A percentile compares a stretch with the other conserved stretches of the same genome.
These are phyloP conservation scores for Styela clava DNA, from an alignment of 23 tunicate species.

Conservation along the genomic window DNA sequence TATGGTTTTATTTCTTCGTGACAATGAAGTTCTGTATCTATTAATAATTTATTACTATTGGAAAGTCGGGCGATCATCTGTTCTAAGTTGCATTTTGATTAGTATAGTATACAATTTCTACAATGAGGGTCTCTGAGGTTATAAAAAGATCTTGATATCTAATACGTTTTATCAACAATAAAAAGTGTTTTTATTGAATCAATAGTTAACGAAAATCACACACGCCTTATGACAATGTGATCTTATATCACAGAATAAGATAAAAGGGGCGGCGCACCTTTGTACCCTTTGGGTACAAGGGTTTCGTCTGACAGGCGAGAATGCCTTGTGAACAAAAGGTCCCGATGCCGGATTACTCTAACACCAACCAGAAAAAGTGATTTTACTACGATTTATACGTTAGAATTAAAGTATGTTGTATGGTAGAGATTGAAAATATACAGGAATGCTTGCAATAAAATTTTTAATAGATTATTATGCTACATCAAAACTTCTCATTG, in stretches of 20 bases:
- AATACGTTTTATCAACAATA: conserved; percentile 25
- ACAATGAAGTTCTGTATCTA: too few species aligned
- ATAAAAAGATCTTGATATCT: conserved; percentile 5
- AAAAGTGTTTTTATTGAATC: neutral
- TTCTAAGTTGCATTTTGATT: neutral
- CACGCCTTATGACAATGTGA: conserved; percentile 28
- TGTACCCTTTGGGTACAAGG: conserved; percentile 9
- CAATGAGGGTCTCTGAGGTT: neutral
- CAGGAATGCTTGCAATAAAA: too few species aligned
- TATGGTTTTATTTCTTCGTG: too few species aligned
- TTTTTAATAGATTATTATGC: too few species aligned
- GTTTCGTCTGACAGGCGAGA: conserved; percentile 1
- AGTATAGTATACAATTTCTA: neutral
- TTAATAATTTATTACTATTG: too few species aligned
- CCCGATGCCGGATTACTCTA: neutral
- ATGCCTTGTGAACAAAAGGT: neutral
- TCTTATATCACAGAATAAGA: conserved; percentile 6
- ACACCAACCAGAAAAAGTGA: neutral
- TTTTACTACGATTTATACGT: too few species aligned
- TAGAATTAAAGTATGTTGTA: too few species aligned
- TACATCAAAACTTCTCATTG: too few species aligned
- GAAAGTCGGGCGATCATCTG: too few species aligned
- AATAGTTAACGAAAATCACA: conserved; percentile 1
- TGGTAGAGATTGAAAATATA: too few species aligned
- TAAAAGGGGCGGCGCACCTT: conserved; percentile 29